These are phyloP conservation scores for Distichodus sexfasciatus DNA, from an alignment of 2,797 vertebrate species.

Conservation along the genomic window DNA sequence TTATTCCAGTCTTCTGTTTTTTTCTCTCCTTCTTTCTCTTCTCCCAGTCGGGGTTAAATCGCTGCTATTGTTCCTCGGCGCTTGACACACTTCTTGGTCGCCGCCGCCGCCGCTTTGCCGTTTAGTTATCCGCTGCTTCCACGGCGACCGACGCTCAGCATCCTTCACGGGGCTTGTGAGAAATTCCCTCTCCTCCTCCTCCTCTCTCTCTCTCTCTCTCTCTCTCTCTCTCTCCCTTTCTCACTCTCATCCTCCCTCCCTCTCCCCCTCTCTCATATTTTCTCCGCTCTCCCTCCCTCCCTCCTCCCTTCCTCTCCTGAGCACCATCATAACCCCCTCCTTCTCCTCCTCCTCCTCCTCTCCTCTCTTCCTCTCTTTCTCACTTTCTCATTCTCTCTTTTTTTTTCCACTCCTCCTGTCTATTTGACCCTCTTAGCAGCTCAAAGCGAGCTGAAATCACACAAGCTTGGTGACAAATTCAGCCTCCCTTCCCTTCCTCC, in stretches of 20 bases:
- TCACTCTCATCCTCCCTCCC: constrained; percentile 4
- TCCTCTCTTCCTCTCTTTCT: constrained; percentile 2
- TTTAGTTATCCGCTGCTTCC: constrained; percentile 43
- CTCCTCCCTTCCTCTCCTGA: constrained; percentile 14
- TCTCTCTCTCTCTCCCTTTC: constrained; percentile 15
- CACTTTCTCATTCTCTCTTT: constrained; percentile 18
- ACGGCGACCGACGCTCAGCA: constrained; percentile 47
- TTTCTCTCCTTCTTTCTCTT: constrained; percentile 17
- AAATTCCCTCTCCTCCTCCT: constrained; percentile 50
- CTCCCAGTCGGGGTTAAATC: constrained; percentile 1
- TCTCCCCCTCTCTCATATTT: constrained; percentile 18
- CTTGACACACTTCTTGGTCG: constrained; percentile 23
- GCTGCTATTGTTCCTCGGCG: constrained; percentile 31
- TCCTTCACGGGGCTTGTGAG: constrained; percentile 41
- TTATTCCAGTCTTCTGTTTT: constrained; percentile 25
- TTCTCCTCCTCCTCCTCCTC: constrained; percentile 5
- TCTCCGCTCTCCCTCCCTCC: background rate
- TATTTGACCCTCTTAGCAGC: constrained; percentile 53
- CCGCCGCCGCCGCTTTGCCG: constrained; percentile 12
- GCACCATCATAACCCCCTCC: constrained; percentile 41
- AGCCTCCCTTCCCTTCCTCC: constrained; percentile 31
- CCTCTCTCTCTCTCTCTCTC: constrained; percentile 28
- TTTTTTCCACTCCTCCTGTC: constrained; percentile 40
- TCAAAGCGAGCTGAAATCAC: constrained; percentile 30
- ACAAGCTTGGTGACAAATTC: constrained; percentile 36